Evolutionary conservation across 2,113 vertebrate genomes (phyloP).

Genomic region (Spilogale gracilis): DNA sequence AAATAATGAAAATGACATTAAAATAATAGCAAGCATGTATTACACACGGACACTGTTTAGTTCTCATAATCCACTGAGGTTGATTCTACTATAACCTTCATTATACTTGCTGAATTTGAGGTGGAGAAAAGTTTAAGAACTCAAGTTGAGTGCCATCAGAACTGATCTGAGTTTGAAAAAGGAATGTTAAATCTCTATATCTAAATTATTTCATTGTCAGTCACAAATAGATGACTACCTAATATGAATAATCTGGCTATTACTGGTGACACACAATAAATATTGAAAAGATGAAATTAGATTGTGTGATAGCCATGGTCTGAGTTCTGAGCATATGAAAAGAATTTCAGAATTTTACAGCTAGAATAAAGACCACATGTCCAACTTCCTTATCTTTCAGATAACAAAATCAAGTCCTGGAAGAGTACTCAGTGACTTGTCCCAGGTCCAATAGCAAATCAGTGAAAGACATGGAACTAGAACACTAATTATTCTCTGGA

Average conservation of each 20-base stretch:
- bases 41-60: neutral
- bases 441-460: neutral
- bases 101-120: conserved; percentile 47
- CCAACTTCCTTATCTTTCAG: conserved; percentile 3
- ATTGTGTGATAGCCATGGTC: neutral
- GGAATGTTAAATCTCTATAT: neutral
- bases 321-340: conserved; percentile 13
- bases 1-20: conserved; percentile 31
- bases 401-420: neutral
- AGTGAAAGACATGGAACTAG: neutral
- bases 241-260: conserved; percentile 43
- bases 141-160: neutral
- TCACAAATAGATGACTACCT: conserved; percentile 45
- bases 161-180: conserved; percentile 44
- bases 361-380: neutral
- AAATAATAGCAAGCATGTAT: conserved; percentile 39
- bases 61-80: neutral
- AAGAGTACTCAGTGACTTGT: neutral
- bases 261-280: neutral
- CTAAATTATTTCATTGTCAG: neutral
- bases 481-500: neutral
- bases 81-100: neutral
- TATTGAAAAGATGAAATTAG: neutral
- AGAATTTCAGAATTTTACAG: conserved; percentile 36
- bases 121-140: conserved; percentile 4